A percentile compares a stretch with the other conserved stretches of the same genome.
These are phyloP conservation scores for Plebejus argus DNA, from an alignment of 2,888 invertebrate species.

Conservation along the genomic window DNA sequence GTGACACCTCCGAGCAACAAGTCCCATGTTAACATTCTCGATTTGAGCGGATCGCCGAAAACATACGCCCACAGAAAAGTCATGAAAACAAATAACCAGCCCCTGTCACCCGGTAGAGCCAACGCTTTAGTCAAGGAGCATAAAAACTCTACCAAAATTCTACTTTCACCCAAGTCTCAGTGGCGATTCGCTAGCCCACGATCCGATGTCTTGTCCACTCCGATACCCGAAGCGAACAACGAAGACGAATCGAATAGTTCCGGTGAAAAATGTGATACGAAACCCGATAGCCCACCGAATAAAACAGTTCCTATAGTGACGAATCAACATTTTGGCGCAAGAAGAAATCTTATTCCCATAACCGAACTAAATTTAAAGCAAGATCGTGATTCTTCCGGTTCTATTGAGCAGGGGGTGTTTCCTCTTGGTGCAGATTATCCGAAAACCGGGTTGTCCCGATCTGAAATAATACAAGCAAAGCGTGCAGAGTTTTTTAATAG, in stretches of 20 bases:
- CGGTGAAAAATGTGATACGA: slow-evolving; percentile 73
- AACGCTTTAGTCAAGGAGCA: slow-evolving; percentile 74
- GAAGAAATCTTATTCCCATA: slow-evolving; percentile 71
- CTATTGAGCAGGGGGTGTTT: slow-evolving; percentile 69
- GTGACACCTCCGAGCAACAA: slow-evolving; percentile 58
- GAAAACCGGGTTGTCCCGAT: slow-evolving; percentile 62
- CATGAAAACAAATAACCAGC: slow-evolving; percentile 72
- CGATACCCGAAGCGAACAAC: slow-evolving; percentile 91
- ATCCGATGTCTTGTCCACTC: slow-evolving; percentile 91
- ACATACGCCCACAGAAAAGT: slow-evolving; percentile 84
- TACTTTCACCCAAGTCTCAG: slow-evolving; percentile 85
- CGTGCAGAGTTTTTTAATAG: slow-evolving; percentile 81
- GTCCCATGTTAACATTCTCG: slow-evolving; percentile 83
- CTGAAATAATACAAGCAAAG: slow-evolving; percentile 81
- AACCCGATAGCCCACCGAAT: slow-evolving; percentile 59
- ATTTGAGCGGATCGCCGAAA: slow-evolving; percentile 86
- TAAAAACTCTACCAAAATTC: slow-evolving; percentile 82
- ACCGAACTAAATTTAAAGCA: slow-evolving; percentile 60
- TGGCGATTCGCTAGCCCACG: slow-evolving; percentile 88
- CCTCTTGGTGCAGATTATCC: slow-evolving; percentile 68
- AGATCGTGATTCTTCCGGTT: slow-evolving; percentile 55
- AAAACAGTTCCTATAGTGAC: slow-evolving; percentile 75
- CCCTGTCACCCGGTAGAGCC: slow-evolving; percentile 79
- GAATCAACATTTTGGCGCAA: slow-evolving; percentile 74
- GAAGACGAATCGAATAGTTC: slow-evolving; percentile 87